These are phyloP conservation scores for Strix uralensis DNA, from an alignment of 2,113 vertebrate species.

Conservation along the genomic window DNA sequence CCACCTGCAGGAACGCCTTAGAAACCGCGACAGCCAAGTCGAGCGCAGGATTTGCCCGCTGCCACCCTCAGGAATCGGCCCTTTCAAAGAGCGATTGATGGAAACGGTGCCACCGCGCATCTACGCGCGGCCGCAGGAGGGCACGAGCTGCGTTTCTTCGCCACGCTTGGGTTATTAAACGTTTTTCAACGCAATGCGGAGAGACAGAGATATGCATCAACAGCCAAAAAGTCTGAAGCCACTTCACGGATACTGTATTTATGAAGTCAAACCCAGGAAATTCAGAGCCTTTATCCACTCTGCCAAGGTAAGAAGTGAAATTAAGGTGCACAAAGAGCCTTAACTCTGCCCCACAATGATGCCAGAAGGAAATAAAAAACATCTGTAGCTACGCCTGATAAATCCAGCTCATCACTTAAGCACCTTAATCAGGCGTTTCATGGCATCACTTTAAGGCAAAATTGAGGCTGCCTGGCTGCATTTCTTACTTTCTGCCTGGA, in stretches of 20 bases:
- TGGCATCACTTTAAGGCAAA: neutral
- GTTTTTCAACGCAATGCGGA: accelerated
- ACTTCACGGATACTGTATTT: accelerated
- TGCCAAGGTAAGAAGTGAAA: neutral
- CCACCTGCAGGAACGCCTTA: neutral
- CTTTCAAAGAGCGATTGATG: neutral
- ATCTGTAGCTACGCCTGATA: accelerated
- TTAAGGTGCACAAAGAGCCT: neutral
- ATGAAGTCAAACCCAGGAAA: neutral
- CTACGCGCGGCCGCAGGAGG: accelerated
- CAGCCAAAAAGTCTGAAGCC: neutral
- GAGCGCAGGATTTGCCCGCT: neutral
- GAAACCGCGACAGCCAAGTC: accelerated
- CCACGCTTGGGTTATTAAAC: neutral
- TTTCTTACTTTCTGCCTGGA: neutral
- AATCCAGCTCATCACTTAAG: neutral
- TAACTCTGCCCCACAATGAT: accelerated
- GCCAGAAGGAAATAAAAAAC: neutral
- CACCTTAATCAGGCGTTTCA: accelerated
- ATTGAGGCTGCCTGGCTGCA: neutral
- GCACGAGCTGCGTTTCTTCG: neutral
- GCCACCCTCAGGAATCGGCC: no score
- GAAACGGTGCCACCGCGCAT: neutral
- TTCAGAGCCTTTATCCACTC: neutral
- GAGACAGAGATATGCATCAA: neutral